Evolutionary conservation across 1,140 invertebrate species (phyloP).

Genomic region (Teleogryllus occipitalis): DNA sequence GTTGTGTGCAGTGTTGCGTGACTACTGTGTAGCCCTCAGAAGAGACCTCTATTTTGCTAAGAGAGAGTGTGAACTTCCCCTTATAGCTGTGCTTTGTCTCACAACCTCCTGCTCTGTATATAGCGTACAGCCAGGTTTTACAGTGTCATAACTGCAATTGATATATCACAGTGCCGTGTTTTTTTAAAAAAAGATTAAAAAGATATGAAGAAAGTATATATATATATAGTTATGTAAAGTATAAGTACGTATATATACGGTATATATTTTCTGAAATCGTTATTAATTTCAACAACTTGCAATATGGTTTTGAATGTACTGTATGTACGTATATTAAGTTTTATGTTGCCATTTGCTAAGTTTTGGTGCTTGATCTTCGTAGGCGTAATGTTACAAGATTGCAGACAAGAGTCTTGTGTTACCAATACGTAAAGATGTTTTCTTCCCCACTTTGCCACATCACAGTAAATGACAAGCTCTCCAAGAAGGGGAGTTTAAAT

Average conservation of each 20-base stretch:
- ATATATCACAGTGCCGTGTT: slow-evolving; percentile 13
- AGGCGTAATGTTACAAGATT: slow-evolving; percentile 13
- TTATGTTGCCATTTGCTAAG: slow-evolving; percentile 21
- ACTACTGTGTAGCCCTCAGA: slow-evolving; percentile 23
- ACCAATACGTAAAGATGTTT: slow-evolving; percentile 12
- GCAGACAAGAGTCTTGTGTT: slow-evolving; percentile 13
- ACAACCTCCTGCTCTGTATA: slow-evolving; percentile 13
- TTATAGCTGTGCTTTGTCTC: slow-evolving; percentile 19
- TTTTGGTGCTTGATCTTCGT: slow-evolving; percentile 22
- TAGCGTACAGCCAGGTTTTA: slow-evolving; percentile 16
- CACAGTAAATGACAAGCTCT: not conserved
- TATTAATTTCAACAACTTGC: slow-evolving; percentile 22
- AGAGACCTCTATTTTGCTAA: slow-evolving; percentile 22
- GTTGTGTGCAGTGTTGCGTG: slow-evolving; percentile 21
- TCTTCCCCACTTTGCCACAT: slow-evolving; percentile 15
- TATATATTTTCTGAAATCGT: slow-evolving; percentile 21
- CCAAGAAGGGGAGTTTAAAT: not conserved
- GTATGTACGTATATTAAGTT: slow-evolving; percentile 19
- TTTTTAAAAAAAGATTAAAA: slow-evolving; percentile 17
- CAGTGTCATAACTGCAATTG: slow-evolving; percentile 17
- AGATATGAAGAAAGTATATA: slow-evolving; percentile 13
- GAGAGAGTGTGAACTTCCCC: slow-evolving; percentile 18
- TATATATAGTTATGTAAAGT: slow-evolving; percentile 18
- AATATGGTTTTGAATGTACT: slow-evolving; percentile 21
- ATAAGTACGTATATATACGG: slow-evolving; percentile 11